Conservation (phyloP, 2,888 invertebrate genomes). For the Hypselothyrea guttata region DNA sequence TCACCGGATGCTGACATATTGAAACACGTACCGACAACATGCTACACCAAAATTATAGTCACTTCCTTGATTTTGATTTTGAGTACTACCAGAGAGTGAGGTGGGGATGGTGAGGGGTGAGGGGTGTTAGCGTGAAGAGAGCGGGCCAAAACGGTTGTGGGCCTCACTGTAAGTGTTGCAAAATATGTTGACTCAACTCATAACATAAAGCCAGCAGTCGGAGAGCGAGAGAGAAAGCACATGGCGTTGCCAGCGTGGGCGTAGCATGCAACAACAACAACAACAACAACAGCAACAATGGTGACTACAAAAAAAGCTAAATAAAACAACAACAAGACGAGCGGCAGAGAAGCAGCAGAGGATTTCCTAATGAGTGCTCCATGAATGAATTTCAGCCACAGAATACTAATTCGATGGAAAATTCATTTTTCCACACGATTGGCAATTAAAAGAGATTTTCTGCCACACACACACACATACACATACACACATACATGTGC, state of each 20-base stretch:
- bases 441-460: conserved; percentile 81
- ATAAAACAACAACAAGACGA: conserved; percentile 1
- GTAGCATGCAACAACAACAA: conserved; percentile 20
- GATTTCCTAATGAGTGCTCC: conserved; percentile 80
- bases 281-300: conserved; percentile 10
- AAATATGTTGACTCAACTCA: conserved; percentile 81
- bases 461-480: conserved; percentile 52
- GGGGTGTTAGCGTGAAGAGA: background rate
- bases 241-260: conserved; percentile 37
- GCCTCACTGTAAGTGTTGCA: conserved; percentile 73
- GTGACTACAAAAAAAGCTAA: conserved; percentile 11
- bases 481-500: conserved; percentile 25
- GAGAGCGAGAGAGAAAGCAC: conserved; percentile 12
- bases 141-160: conserved; percentile 18
- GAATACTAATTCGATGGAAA: conserved; percentile 82
- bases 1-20: conserved; percentile 78
- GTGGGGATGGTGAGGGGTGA: background rate
- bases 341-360: conserved; percentile 49
- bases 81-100: conserved; percentile 51
- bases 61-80: conserved; percentile 81
- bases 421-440: conserved; percentile 82
- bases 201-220: conserved; percentile 57
- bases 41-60: conserved; percentile 81
- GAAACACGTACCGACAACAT: conserved; percentile 81
- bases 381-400: conserved; percentile 81